Percentiles rank a stretch among this genome's conserved stretches.
phyloP scores from a whole-genome alignment of 1,140 invertebrate genomes.

The Cylas formicarius region DNA sequence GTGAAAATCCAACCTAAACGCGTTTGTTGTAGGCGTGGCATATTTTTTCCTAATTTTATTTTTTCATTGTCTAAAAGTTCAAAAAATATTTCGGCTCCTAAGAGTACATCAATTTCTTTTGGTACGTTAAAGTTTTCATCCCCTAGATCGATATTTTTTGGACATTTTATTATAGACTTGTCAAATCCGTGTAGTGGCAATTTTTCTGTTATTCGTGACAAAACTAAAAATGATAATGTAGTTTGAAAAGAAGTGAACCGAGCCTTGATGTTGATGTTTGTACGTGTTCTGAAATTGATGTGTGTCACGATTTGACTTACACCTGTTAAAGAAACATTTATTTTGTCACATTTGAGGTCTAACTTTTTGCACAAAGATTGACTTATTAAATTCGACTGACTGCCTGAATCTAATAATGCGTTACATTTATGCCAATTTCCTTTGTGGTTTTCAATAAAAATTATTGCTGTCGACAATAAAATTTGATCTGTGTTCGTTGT shows the following conservation, averaged over 20 bases:
- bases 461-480: too few relatives aligned
- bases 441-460: too few relatives aligned
- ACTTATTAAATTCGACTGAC: neutral
- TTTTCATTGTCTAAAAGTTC: conserved; percentile 30
- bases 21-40: conserved; percentile 32
- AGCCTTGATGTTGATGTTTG: neutral
- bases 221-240: conserved; percentile 6
- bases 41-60: conserved; percentile 21
- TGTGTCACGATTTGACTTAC: conserved; percentile 7
- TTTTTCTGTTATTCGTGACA: conserved; percentile 1
- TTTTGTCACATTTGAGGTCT: too few relatives aligned
- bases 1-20: conserved; percentile 32
- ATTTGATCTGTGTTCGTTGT: too few relatives aligned
- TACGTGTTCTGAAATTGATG: neutral
- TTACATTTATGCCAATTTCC: neutral
- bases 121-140: conserved; percentile 29
- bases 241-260: conserved; percentile 4
- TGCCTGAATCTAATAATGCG: neutral
- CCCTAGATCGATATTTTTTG: too few relatives aligned
- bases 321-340: too few relatives aligned
- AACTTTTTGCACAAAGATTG: too few relatives aligned
- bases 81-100: conserved; percentile 34
- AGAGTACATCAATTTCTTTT: conserved; percentile 29
- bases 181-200: too few relatives aligned
- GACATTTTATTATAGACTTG: too few relatives aligned